These are phyloP conservation scores for Channa argus DNA, from an alignment of 2,113 vertebrate species.

Conservation along the genomic window DNA sequence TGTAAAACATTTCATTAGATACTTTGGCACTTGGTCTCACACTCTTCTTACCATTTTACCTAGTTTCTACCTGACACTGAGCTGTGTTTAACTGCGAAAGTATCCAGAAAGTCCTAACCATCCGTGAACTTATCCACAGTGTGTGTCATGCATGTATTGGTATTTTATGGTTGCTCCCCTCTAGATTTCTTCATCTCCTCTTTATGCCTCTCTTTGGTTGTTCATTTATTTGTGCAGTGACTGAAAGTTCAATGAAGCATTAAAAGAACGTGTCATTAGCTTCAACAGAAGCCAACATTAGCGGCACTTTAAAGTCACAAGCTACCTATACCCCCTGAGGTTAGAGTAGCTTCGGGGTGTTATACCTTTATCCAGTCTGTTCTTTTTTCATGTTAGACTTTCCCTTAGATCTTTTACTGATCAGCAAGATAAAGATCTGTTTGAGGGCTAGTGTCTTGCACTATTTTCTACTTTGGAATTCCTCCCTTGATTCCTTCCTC, in stretches of 20 bases:
- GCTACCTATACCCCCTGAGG: constrained; percentile 55
- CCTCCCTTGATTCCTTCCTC: not conserved
- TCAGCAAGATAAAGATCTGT: constrained; percentile 56
- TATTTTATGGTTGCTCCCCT: constrained; percentile 39
- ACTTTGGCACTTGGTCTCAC: constrained; percentile 23
- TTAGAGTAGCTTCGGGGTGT: constrained; percentile 61
- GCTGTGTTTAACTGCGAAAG: not conserved
- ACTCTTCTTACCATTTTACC: constrained; percentile 19
- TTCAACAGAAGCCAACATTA: constrained; percentile 71
- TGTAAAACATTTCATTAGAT: constrained; percentile 52
- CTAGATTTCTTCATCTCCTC: constrained; percentile 20
- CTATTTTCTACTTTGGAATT: constrained; percentile 35
- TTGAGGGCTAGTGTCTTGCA: constrained; percentile 50
- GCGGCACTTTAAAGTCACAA: constrained; percentile 70
- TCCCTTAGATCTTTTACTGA: constrained; percentile 66
- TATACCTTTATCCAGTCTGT: constrained; percentile 51
- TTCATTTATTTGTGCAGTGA: constrained; percentile 74
- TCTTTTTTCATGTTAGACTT: constrained; percentile 40
- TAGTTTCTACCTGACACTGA: not conserved
- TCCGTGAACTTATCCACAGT: constrained; percentile 8
- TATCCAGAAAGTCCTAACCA: constrained; percentile 23
- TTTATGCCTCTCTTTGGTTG: constrained; percentile 64
- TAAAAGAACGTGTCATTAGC: constrained; percentile 67
- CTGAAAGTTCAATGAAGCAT: constrained; percentile 77
- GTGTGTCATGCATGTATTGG: constrained; percentile 30